Conservation (phyloP, 2,888 invertebrate genomes). For the Hymenopus coronatus region DNA sequence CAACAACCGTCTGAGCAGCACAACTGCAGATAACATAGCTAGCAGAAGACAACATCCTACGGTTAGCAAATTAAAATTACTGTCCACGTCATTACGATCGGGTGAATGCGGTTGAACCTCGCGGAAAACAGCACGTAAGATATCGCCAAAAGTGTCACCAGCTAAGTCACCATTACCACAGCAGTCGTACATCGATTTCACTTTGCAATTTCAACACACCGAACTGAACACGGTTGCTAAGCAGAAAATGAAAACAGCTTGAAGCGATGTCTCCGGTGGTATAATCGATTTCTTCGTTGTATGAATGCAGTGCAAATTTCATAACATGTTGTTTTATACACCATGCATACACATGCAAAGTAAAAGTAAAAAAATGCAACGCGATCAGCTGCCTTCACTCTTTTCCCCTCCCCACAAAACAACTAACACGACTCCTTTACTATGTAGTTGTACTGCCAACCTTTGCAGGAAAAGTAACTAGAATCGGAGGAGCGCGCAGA, state of each 20-base stretch:
- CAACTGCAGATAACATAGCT: neutral
- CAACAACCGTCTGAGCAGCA: neutral
- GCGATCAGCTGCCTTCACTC: neutral
- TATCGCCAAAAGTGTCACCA: constrained; percentile 16
- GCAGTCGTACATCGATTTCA: constrained; percentile 31
- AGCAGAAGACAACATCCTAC: neutral
- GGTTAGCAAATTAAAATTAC: neutral
- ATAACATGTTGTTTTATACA: neutral
- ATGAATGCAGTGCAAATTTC: neutral
- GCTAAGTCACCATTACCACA: constrained; percentile 29
- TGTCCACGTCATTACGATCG: neutral
- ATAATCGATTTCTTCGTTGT: neutral
- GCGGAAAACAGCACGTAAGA: neutral
- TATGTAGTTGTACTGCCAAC: neutral
- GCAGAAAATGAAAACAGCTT: neutral
- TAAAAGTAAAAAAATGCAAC: neutral
- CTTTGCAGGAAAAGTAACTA: neutral
- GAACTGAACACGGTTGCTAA: neutral
- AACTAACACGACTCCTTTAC: constrained; percentile 1
- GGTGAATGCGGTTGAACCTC: neutral
- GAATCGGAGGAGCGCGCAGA: neutral
- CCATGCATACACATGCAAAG: neutral
- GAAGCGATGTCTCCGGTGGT: neutral
- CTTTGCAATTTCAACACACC: neutral
- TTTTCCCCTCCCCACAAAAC: neutral